A percentile compares a stretch with the other conserved stretches of the same genome.
Evolutionary conservation across 2,888 invertebrate genomes (phyloP).

Genomic region (Watsonalla cultraria): DNA sequence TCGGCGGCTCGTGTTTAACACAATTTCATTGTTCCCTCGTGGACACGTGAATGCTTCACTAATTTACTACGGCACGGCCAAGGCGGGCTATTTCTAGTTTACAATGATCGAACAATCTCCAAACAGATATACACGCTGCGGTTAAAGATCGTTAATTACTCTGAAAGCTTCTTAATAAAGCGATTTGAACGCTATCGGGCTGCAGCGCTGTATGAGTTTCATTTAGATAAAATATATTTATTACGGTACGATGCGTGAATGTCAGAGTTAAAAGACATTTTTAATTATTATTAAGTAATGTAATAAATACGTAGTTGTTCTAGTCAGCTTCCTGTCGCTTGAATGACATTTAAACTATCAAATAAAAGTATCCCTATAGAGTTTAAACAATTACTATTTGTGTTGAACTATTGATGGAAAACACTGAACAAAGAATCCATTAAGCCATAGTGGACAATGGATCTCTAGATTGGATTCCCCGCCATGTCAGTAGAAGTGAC

Average conservation of each 20-base stretch:
- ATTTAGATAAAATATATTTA: conserved; percentile 52
- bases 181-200: conserved; percentile 51
- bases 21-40: conserved; percentile 49
- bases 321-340: too few species aligned
- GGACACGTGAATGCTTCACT: conserved; percentile 33
- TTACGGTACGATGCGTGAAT: conserved; percentile 20
- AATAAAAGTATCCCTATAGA: not conserved
- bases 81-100: conserved; percentile 45
- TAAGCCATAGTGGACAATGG: conserved; percentile 52
- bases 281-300: not conserved
- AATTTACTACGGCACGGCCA: conserved; percentile 47
- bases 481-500: conserved; percentile 48
- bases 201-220: conserved; percentile 46
- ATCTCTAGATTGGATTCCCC: conserved; percentile 47
- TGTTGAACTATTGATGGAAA: conserved; percentile 19
- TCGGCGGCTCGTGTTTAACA: conserved; percentile 34
- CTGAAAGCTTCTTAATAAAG: conserved; percentile 53
- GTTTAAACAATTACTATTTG: not conserved
- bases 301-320: too few species aligned
- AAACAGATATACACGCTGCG: conserved; percentile 38
- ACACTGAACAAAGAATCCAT: conserved; percentile 45
- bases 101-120: conserved; percentile 41
- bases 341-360: not conserved
- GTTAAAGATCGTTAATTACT: conserved; percentile 56
- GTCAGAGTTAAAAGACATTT: conserved; percentile 2